phyloP scores from a whole-genome alignment of 2,888 invertebrate genomes.

The Drosophila robusta region DNA sequence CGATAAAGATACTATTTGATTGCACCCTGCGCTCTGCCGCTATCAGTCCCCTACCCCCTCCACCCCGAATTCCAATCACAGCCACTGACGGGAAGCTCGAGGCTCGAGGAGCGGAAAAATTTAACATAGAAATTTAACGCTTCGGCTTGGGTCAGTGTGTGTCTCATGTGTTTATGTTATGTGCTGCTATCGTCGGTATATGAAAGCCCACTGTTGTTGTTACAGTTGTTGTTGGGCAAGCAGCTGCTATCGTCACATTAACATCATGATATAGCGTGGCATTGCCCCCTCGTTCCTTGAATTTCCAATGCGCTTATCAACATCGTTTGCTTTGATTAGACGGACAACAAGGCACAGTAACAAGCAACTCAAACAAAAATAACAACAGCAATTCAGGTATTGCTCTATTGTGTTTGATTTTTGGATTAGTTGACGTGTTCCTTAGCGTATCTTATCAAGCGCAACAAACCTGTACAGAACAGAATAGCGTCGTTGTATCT shows the following conservation, averaged over 20 bases:
- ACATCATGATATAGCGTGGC: slow-evolving; percentile 40
- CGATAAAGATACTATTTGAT: slow-evolving; percentile 70
- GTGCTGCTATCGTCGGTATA: slow-evolving; percentile 34
- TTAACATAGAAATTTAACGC: slow-evolving; percentile 72
- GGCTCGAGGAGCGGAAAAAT: slow-evolving; percentile 15
- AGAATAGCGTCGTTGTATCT: slow-evolving; percentile 28
- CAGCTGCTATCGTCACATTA: slow-evolving; percentile 53
- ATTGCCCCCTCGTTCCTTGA: slow-evolving; percentile 34
- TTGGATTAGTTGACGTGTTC: slow-evolving; percentile 53
- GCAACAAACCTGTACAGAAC: slow-evolving; percentile 9
- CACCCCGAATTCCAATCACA: slow-evolving; percentile 18
- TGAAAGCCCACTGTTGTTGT: slow-evolving; percentile 48
- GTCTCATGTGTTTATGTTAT: slow-evolving; percentile 14
- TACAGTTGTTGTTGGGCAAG: slow-evolving; percentile 7
- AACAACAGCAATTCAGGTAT: slow-evolving; percentile 26
- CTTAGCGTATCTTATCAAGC: slow-evolving; percentile 60
- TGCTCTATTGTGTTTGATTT: slow-evolving; percentile 36
- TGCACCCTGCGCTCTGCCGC: slow-evolving; percentile 30
- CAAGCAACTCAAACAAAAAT: slow-evolving; percentile 12
- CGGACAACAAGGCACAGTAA: slow-evolving; percentile 30
- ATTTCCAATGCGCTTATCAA: slow-evolving; percentile 43
- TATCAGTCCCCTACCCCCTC: neutral
- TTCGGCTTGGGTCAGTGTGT: slow-evolving; percentile 22
- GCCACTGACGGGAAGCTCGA: slow-evolving; percentile 14
- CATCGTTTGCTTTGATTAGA: slow-evolving; percentile 47